Conservation (phyloP, 2,888 invertebrate species). For the Eupithecia pulchellata region DNA sequence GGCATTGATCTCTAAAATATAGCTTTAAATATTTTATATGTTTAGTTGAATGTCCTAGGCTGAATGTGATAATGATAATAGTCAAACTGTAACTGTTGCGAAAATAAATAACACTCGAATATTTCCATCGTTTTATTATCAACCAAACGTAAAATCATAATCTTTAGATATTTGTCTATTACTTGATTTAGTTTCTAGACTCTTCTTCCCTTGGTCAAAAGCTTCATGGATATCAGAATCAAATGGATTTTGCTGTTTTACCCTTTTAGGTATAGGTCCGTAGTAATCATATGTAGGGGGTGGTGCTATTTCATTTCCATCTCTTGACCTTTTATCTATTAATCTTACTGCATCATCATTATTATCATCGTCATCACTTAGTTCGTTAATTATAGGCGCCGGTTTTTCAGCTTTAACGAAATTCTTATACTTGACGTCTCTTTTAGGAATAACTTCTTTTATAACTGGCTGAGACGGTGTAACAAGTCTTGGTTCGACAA, state of each 20-base stretch:
- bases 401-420: conserved; percentile 67
- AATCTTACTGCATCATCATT: conserved; percentile 48
- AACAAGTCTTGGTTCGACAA: conserved; percentile 7
- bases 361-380: conserved; percentile 57
- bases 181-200: conserved; percentile 69
- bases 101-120: conserved; percentile 52
- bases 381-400: conserved; percentile 69
- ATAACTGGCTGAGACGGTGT: conserved; percentile 49
- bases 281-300: conserved; percentile 88
- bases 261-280: conserved; percentile 76
- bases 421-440: conserved; percentile 68
- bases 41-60: conserved; percentile 49
- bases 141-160: conserved; percentile 78
- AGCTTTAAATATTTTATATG: conserved; percentile 51
- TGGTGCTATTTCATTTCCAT: conserved; percentile 86
- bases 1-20: conserved; percentile 49
- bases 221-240: conserved; percentile 75
- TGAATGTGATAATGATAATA: conserved; percentile 71
- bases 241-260: conserved; percentile 68
- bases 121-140: conserved; percentile 46
- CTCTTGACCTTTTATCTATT: conserved; percentile 55
- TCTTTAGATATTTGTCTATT: conserved; percentile 65
- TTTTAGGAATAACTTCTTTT: conserved; percentile 41
- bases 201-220: conserved; percentile 75
- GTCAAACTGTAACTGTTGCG: conserved; percentile 50